A percentile compares a stretch with the other conserved stretches of the same genome.
phyloP scores from a whole-genome alignment of 2,797 vertebrate genomes.

The Lophius americanus region DNA sequence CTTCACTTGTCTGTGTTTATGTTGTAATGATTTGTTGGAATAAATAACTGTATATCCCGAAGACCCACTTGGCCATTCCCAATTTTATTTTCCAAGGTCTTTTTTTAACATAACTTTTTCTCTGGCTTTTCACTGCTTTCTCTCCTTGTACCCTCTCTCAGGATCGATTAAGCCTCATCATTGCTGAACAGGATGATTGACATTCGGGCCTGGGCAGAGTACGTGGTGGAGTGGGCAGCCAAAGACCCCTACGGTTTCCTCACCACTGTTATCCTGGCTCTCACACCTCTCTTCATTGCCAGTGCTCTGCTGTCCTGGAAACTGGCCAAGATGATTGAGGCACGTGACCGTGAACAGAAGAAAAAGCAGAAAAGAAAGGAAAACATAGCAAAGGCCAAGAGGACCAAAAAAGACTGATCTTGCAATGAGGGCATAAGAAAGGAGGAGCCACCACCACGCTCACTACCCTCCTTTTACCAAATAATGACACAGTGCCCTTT shows the following conservation, averaged over 20 bases:
- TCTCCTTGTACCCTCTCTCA: conserved; percentile 24
- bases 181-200: conserved; percentile 87
- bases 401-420: conserved; percentile 92
- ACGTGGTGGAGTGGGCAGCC: conserved; percentile 97
- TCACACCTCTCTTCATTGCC: conserved; percentile 94
- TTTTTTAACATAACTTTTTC: neutral
- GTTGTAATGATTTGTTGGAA: no score
- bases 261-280: conserved; percentile 93
- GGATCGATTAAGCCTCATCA: conserved; percentile 39
- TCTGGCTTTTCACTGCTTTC: conserved; percentile 2
- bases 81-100: neutral
- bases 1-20: no score
- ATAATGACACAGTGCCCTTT: conserved; percentile 59
- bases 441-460: conserved; percentile 37
- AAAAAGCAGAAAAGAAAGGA: conserved; percentile 98
- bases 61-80: neutral
- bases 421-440: conserved; percentile 46
- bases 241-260: conserved; percentile 98
- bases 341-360: conserved; percentile 94
- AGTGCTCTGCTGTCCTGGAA: conserved; percentile 97
- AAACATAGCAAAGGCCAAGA: conserved; percentile 97
- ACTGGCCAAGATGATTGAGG: conserved; percentile 98
- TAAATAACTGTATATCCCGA: neutral
- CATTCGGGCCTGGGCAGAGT: conserved; percentile 93
- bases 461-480: conserved; percentile 52